A percentile compares a stretch with the other conserved stretches of the same genome.
Conservation (phyloP, 2,113 vertebrate species). For the Gobiocypris rarus region DNA sequence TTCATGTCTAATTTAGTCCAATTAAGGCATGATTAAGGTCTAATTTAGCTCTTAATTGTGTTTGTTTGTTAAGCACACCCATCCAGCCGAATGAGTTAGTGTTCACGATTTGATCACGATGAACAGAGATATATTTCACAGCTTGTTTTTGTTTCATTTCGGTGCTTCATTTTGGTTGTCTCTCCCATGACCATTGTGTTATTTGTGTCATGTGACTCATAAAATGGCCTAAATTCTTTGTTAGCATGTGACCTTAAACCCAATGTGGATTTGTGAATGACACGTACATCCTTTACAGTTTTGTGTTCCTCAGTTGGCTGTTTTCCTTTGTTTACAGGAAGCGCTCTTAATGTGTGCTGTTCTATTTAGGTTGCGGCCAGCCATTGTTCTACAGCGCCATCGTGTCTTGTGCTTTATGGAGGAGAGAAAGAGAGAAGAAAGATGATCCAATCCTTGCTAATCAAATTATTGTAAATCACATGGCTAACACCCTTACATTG, state of each 20-base stretch:
- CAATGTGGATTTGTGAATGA: neutral
- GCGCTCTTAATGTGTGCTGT: neutral
- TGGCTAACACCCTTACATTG: neutral
- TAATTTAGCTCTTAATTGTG: neutral
- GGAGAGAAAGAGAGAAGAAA: neutral
- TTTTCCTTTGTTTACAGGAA: neutral
- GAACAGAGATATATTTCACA: neutral
- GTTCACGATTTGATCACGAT: neutral
- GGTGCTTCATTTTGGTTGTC: neutral
- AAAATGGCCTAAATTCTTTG: neutral
- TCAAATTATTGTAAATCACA: conserved; percentile 1
- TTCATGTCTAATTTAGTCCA: neutral
- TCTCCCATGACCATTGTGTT: neutral
- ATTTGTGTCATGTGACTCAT: neutral
- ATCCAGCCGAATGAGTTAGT: neutral
- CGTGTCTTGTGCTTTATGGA: neutral
- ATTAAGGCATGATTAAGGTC: neutral
- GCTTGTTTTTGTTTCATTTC: neutral
- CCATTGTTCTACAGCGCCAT: conserved; percentile 7
- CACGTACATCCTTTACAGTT: neutral
- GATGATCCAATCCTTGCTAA: conserved; percentile 2
- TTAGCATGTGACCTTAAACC: neutral
- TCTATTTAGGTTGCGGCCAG: neutral
- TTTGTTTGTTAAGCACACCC: conserved; percentile 19
- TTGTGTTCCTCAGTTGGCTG: neutral